A percentile compares a stretch with the other conserved stretches of the same genome.
phyloP scores from a whole-genome alignment of 2,113 vertebrate species.

The rat (Rattus norvegicus) region GRCr8 NC_086021.1:128632001-128632500 shows the following conservation, averaged over 20 bases:
- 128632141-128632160: not conserved
- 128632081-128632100: conserved; percentile 18
- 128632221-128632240: not conserved
- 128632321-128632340: not conserved
- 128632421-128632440: not conserved
- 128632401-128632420: not conserved
- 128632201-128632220: not conserved
- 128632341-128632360: not conserved
- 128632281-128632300: not conserved
- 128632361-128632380: not conserved
- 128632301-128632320: conserved; percentile 42
- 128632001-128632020: conserved; percentile 39
- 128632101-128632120: conserved; percentile 32
- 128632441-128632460: not conserved
- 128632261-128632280: not conserved
- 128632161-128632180: conserved; percentile 23
- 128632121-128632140: not conserved
- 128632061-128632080: not conserved
- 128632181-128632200: not conserved
- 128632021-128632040: conserved; percentile 18
- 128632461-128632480: not conserved
- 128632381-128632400: not conserved
- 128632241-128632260: not conserved
- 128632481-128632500: conserved; percentile 94
- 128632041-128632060: not conserved